Percentiles rank a stretch among this genome's conserved stretches.
Evolutionary conservation across 1,140 invertebrate genomes (phyloP).

Genomic region (Chrysomallon squamiferum): DNA sequence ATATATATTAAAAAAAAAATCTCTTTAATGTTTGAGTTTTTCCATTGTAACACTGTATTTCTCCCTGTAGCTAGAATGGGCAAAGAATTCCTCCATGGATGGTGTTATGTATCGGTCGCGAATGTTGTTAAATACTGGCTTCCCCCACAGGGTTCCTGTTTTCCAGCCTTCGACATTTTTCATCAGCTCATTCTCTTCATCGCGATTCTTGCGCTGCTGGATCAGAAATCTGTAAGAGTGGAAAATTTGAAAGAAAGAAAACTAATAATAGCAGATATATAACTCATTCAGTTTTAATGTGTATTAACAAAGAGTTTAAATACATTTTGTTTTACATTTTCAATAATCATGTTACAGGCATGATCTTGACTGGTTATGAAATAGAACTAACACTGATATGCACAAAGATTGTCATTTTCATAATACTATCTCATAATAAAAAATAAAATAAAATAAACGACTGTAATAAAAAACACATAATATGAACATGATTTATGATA

Average conservation of each 20-base stretch:
- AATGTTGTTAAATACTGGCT: slow-evolving; percentile 76
- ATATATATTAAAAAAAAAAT: too few species aligned
- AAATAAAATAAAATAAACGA: too few species aligned
- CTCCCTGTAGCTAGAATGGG: slow-evolving; percentile 36
- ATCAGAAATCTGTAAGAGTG: slow-evolving; percentile 71
- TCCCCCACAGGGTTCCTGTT: slow-evolving; percentile 83
- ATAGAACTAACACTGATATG: neutral
- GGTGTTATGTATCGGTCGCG: slow-evolving; percentile 69
- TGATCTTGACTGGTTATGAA: neutral
- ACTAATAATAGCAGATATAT: neutral
- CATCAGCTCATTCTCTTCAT: slow-evolving; percentile 87
- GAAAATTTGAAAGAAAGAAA: neutral
- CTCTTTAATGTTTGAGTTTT: slow-evolving; percentile 17
- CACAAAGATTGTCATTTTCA: too few species aligned
- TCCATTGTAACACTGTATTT: slow-evolving; percentile 18
- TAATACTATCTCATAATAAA: too few species aligned
- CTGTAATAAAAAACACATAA: too few species aligned
- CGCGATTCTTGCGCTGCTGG: slow-evolving; percentile 79
- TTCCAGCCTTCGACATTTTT: slow-evolving; percentile 85
- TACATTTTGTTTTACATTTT: neutral
- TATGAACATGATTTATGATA: too few species aligned
- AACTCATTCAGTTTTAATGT: neutral
- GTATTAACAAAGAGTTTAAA: neutral
- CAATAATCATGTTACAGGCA: neutral
- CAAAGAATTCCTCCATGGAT: slow-evolving; percentile 74